Evolutionary conservation across 2,113 vertebrate genomes (phyloP).

Genomic region (Triplophysa siluroides): DNA sequence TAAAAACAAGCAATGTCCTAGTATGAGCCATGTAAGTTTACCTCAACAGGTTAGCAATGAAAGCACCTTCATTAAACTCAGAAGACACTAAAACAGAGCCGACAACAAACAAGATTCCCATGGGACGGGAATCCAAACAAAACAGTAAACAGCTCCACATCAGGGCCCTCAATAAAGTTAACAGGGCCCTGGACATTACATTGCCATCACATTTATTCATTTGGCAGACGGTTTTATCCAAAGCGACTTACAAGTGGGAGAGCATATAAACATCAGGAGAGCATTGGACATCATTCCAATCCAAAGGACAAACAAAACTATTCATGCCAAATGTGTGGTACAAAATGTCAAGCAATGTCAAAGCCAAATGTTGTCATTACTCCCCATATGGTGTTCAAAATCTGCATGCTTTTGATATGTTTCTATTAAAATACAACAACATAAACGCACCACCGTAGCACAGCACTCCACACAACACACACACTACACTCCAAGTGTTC

Average conservation of each 20-base stretch:
- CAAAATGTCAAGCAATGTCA: neutral
- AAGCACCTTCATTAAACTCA: constrained; percentile 9
- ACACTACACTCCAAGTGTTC: too few species aligned
- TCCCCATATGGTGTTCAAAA: too few species aligned
- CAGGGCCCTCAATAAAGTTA: neutral
- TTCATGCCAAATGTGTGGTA: neutral
- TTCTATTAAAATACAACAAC: too few species aligned
- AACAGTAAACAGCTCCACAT: constrained; percentile 2
- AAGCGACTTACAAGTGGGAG: too few species aligned
- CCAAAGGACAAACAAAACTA: neutral
- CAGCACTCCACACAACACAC: too few species aligned
- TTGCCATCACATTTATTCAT: too few species aligned
- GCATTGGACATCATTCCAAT: neutral
- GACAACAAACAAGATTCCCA: constrained; percentile 8
- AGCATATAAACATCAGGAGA: too few species aligned
- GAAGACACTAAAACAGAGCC: neutral
- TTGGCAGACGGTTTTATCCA: too few species aligned
- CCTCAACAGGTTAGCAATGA: constrained; percentile 4
- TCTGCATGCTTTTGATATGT: too few species aligned
- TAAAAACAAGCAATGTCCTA: neutral
- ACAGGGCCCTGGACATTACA: neutral
- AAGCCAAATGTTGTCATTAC: too few species aligned
- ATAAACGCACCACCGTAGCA: too few species aligned
- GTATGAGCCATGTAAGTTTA: neutral
- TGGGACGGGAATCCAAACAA: neutral